phyloP scores from a whole-genome alignment of 64 coral and sea anemone species.

The Pachyseris speciosa region DNA sequence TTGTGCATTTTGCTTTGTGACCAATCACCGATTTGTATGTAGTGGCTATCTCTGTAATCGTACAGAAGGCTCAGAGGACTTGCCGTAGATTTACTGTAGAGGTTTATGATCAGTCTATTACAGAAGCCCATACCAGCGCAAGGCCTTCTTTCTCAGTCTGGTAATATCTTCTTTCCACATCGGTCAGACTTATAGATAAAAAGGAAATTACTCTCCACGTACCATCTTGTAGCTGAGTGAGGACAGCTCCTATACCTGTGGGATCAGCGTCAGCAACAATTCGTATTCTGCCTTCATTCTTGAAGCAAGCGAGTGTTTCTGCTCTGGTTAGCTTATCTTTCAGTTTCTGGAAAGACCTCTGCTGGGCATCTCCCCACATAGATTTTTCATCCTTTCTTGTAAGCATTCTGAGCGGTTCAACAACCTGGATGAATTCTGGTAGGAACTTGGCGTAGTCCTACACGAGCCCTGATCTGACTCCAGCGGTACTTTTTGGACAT shows the following conservation, averaged over 20 bases:
- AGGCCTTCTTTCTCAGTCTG: constrained; percentile 56
- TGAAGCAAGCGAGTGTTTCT: constrained; percentile 38
- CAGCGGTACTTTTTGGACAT: neutral
- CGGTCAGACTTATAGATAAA: constrained; percentile 34
- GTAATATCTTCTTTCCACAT: constrained; percentile 47
- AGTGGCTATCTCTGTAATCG: neutral
- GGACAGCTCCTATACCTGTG: constrained; percentile 15
- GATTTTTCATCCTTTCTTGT: constrained; percentile 22
- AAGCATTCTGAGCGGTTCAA: constrained; percentile 22
- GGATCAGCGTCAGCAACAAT: constrained; percentile 42
- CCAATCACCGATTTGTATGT: constrained; percentile 15
- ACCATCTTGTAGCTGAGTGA: constrained; percentile 6
- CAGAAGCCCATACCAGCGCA: constrained; percentile 35
- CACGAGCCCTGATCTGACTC: constrained; percentile 21
- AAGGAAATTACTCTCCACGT: constrained; percentile 31
- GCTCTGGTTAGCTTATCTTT: constrained; percentile 13
- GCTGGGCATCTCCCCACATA: constrained; percentile 9
- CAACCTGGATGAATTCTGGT: constrained; percentile 10
- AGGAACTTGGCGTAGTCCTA: constrained; percentile 19
- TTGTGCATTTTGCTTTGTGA: constrained; percentile 52
- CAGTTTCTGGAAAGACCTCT: constrained; percentile 39
- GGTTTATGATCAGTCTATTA: constrained; percentile 53
- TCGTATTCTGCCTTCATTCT: constrained; percentile 25
- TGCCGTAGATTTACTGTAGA: neutral
- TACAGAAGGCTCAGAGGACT: neutral